Evolutionary conservation across 2,888 invertebrate species (phyloP).

Genomic region (Erebia epiphron): DNA sequence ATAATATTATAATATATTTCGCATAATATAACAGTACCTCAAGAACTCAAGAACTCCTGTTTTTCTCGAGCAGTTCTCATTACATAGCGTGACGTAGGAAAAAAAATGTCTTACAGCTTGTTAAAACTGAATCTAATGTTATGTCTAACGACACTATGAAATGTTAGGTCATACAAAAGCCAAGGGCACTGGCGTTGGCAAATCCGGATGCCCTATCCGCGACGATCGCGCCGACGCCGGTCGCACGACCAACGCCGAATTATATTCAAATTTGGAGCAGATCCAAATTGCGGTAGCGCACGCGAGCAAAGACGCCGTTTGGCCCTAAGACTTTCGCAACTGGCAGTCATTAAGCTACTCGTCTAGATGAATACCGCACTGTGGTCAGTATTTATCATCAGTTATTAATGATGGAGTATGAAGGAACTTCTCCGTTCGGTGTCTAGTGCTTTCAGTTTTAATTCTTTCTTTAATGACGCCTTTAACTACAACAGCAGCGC

Average conservation of each 20-base stretch:
- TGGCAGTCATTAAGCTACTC: not conserved
- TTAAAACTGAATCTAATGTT: not conserved
- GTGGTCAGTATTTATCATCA: not conserved
- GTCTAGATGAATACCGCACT: not conserved
- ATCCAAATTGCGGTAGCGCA: slow-evolving; percentile 79
- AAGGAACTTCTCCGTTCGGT: too few relatives aligned
- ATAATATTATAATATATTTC: too few relatives aligned
- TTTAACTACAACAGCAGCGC: too few relatives aligned
- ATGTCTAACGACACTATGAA: slow-evolving; percentile 9
- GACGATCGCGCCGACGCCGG: slow-evolving; percentile 32
- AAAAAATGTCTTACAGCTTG: not conserved
- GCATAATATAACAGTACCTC: too few relatives aligned
- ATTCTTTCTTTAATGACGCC: too few relatives aligned
- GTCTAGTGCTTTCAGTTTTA: too few relatives aligned
- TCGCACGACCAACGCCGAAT: slow-evolving; percentile 58
- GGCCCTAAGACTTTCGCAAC: slow-evolving; percentile 60
- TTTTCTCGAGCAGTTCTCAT: too few relatives aligned
- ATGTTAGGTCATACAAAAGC: slow-evolving; percentile 23
- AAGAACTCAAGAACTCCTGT: too few relatives aligned
- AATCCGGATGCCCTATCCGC: slow-evolving; percentile 29
- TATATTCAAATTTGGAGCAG: slow-evolving; percentile 81
- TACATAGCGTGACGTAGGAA: too few relatives aligned
- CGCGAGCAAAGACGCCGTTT: slow-evolving; percentile 69
- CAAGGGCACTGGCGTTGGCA: slow-evolving; percentile 25
- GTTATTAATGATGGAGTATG: too few relatives aligned